A percentile compares a stretch with the other conserved stretches of the same genome.
Conservation (phyloP, 1,140 invertebrate genomes). For the Zaprionus camerounensis region DNA sequence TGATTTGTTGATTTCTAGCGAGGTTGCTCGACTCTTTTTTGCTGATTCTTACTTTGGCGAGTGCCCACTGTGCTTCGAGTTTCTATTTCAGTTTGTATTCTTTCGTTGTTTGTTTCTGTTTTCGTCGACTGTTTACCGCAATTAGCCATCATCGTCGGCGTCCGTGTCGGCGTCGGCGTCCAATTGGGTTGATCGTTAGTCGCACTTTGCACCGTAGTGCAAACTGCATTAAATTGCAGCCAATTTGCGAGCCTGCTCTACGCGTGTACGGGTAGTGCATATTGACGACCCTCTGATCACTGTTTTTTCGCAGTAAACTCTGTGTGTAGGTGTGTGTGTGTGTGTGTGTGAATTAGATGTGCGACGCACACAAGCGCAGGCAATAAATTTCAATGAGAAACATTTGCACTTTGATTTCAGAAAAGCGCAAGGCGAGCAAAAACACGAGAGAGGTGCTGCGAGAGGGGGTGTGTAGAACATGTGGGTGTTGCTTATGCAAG, state of each 20-base stretch:
- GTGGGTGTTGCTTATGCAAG: conserved; percentile 21
- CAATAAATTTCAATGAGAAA: conserved; percentile 75
- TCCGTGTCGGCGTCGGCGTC: conserved; percentile 1
- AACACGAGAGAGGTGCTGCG: conserved; percentile 53
- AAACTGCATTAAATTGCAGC: conserved; percentile 68
- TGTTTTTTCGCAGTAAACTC: too few relatives aligned
- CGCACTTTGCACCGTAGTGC: conserved; percentile 59
- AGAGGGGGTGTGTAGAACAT: conserved; percentile 20
- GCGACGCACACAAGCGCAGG: conserved; percentile 6
- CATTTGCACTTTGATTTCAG: conserved; percentile 70
- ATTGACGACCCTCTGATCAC: conserved; percentile 9
- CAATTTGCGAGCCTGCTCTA: conserved; percentile 52
- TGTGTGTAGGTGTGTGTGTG: background rate
- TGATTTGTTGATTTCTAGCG: too few relatives aligned
- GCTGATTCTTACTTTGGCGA: background rate
- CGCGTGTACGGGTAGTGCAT: background rate
- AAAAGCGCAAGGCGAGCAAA: conserved; percentile 20
- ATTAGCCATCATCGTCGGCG: conserved; percentile 10
- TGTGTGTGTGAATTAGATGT: background rate
- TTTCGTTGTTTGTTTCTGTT: background rate
- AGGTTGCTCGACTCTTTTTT: too few relatives aligned
- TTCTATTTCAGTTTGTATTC: background rate
- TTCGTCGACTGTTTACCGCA: background rate
- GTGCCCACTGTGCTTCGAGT: background rate
- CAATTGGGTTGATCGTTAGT: conserved; percentile 27